These are phyloP conservation scores for Zoanthus solanderi DNA, from an alignment of 92 coral and sea anemone species.

Conservation along the genomic window DNA sequence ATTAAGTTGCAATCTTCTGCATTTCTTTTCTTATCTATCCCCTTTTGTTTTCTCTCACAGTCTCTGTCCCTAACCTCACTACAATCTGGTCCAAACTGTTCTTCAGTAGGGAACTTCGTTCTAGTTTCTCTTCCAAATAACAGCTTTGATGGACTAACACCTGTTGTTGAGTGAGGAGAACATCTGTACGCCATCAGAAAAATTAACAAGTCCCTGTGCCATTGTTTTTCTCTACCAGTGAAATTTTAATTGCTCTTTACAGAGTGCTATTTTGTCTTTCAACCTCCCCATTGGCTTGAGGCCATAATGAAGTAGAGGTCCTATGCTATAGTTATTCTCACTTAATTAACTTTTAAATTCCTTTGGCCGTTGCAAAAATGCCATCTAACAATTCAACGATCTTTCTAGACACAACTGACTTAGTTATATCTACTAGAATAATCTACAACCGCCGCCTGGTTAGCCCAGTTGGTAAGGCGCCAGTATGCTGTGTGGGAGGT, in stretches of 20 bases:
- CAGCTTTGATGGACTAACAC: slow-evolving; percentile 20
- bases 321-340: slow-evolving; percentile 44
- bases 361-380: no score
- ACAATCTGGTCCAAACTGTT: not conserved
- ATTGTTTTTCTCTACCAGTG: slow-evolving; percentile 48
- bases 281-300: slow-evolving; percentile 57
- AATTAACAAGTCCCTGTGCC: slow-evolving; percentile 42
- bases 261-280: slow-evolving; percentile 54
- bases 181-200: slow-evolving; percentile 7
- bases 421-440: no score
- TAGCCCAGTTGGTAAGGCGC: no score
- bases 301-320: slow-evolving; percentile 44
- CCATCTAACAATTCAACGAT: no score
- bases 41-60: slow-evolving; percentile 6
- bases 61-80: slow-evolving; percentile 1
- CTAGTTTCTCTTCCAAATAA: not conserved
- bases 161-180: slow-evolving; percentile 13
- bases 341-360: no score
- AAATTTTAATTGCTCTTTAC: slow-evolving; percentile 35
- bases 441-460: no score
- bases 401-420: no score
- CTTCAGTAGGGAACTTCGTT: not conserved
- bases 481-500: no score
- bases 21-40: slow-evolving; percentile 3
- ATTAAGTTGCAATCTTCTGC: not conserved